Percentiles rank a stretch among this genome's conserved stretches.
These are phyloP conservation scores for Nomada ruficornis DNA, from an alignment of 2,888 invertebrate genomes.

Conservation along the genomic window DNA sequence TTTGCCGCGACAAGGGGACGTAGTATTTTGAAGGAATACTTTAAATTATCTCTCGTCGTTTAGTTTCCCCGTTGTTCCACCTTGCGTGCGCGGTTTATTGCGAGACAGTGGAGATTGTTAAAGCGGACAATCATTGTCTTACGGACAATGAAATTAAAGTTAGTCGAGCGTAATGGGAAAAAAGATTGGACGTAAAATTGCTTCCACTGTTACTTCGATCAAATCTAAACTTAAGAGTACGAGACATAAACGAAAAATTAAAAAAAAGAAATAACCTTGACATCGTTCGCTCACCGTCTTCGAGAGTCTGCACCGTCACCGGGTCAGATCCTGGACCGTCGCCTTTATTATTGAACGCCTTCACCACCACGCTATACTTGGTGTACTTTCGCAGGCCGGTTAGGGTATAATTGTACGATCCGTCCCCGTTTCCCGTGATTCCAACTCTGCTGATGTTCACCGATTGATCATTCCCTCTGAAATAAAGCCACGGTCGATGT, in stretches of 20 bases:
- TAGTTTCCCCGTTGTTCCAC: no score
- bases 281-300: slow-evolving; percentile 88
- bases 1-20: not conserved
- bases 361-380: slow-evolving; percentile 92
- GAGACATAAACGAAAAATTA: not conserved
- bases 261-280: slow-evolving; percentile 22
- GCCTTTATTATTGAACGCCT: slow-evolving; percentile 94
- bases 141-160: no score
- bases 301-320: slow-evolving; percentile 91
- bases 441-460: slow-evolving; percentile 80
- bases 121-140: no score
- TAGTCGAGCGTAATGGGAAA: no score
- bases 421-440: slow-evolving; percentile 84
- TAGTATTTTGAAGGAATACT: no score
- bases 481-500: slow-evolving; percentile 60
- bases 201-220: no score
- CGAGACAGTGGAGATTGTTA: no score
- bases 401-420: slow-evolving; percentile 85
- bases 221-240: not conserved
- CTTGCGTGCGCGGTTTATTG: no score
- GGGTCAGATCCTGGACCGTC: slow-evolving; percentile 94
- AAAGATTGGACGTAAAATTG: no score
- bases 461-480: slow-evolving; percentile 77
- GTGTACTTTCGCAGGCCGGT: slow-evolving; percentile 91
- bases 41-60: no score